A percentile compares a stretch with the other conserved stretches of the same genome.
Evolutionary conservation across 2,797 vertebrate genomes (phyloP).

Genomic region (Microcaecilia unicolor): DNA sequence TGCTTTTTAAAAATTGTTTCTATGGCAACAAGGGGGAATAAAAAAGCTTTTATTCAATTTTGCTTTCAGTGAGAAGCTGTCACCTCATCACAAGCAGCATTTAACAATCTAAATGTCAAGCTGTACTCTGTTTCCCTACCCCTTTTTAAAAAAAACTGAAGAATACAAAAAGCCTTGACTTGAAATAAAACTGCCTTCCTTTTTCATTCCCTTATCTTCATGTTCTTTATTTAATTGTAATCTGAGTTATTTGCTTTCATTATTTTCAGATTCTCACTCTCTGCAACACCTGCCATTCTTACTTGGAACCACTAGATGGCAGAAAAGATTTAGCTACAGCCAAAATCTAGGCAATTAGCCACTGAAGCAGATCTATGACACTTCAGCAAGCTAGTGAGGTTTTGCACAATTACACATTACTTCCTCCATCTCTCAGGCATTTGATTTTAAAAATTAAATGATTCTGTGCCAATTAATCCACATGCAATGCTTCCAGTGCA

Average conservation of each 20-base stretch:
- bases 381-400: conserved; percentile 5
- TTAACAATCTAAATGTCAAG: too few relatives aligned
- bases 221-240: too few relatives aligned
- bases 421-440: conserved; percentile 7
- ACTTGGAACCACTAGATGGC: conserved; percentile 45
- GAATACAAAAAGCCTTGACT: too few relatives aligned
- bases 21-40: conserved; percentile 20
- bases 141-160: too few relatives aligned
- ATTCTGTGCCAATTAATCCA: not conserved
- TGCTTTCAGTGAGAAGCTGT: too few relatives aligned
- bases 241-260: too few relatives aligned
- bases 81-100: too few relatives aligned
- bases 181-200: too few relatives aligned
- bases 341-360: not conserved
- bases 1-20: conserved; percentile 14
- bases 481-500: not conserved
- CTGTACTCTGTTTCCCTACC: too few relatives aligned
- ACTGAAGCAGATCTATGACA: not conserved
- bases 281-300: not conserved
- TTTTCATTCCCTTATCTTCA: too few relatives aligned
- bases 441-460: conserved; percentile 1
- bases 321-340: conserved; percentile 48
- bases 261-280: too few relatives aligned
- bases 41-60: conserved; percentile 7
- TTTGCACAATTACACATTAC: conserved; percentile 14